phyloP scores from a whole-genome alignment of 2,888 invertebrate genomes.

The Drosophila prostipennis region DNA sequence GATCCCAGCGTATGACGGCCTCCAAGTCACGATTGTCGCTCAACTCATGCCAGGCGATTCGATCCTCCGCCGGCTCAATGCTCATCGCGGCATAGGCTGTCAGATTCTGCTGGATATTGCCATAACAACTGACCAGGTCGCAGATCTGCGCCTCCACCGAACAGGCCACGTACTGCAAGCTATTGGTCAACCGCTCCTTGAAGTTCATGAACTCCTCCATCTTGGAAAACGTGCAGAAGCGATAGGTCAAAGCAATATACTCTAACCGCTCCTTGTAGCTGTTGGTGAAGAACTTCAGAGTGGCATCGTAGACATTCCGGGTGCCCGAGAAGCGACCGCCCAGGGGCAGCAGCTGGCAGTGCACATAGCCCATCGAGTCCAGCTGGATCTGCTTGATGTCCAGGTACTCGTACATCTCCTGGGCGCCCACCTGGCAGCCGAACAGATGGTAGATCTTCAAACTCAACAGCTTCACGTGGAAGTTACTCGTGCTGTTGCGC shows the following conservation, averaged over 20 bases:
- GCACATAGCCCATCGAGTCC: slow-evolving; percentile 94
- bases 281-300: slow-evolving; percentile 93
- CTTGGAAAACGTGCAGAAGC: slow-evolving; percentile 97
- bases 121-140: slow-evolving; percentile 86
- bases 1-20: slow-evolving; percentile 90
- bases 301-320: slow-evolving; percentile 89
- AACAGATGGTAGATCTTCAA: slow-evolving; percentile 91
- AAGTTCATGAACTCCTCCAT: slow-evolving; percentile 95
- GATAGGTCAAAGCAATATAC: slow-evolving; percentile 95
- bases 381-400: slow-evolving; percentile 97
- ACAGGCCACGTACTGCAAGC: slow-evolving; percentile 90
- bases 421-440: slow-evolving; percentile 91
- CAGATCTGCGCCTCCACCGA: slow-evolving; percentile 89
- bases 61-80: slow-evolving; percentile 86
- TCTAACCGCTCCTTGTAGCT: slow-evolving; percentile 96
- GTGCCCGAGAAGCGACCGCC: slow-evolving; percentile 90
- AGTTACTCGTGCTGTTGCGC: slow-evolving; percentile 92
- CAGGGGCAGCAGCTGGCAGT: slow-evolving; percentile 90
- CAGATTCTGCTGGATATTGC: slow-evolving; percentile 83
- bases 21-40: slow-evolving; percentile 91
- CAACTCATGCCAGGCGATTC: slow-evolving; percentile 86
- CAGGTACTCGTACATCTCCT: slow-evolving; percentile 90
- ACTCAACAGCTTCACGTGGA: slow-evolving; percentile 93
- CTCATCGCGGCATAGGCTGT: slow-evolving; percentile 86
- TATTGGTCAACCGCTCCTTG: slow-evolving; percentile 91